Evolutionary conservation across 2,797 vertebrate genomes (phyloP), one percentile per base, ranked within the genome.

Genomic region (Eulemur mongoz): DNA sequence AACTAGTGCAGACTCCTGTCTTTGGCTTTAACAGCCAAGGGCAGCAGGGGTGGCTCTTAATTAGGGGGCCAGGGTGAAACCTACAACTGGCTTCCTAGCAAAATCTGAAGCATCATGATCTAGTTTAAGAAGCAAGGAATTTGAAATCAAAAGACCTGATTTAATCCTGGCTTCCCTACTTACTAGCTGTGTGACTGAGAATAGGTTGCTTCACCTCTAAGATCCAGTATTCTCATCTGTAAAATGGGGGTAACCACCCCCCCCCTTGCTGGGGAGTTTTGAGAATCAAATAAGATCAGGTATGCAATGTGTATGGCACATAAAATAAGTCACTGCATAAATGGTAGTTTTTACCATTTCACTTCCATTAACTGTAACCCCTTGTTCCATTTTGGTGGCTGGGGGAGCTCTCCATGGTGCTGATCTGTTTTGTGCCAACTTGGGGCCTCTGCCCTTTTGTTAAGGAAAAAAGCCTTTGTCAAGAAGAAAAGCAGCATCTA

Each of bases 371-470:
- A 63, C 45, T 32, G 75, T 15, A 52, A 50, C 14, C 27, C 7
- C 9, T 1, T 1, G 1, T 25, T n/a, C 10, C 48, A 32, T 1
- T 20, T 32, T 10, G 59, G 65, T 1, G 20, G 4, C 59, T 15
- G 4, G 3, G 35, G n/a, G 83, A 61, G 48, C 75, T 89, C 69
- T 94, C 69, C 32, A 0, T 35, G 86, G 82, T 90, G 40, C 86
- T 91, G 75, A 82, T 61, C 17, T 69, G 12, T n/a, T 54, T 57
- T 6, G 4, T 7, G 15, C 0, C 6, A 18, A 6, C 27, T 43
- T 0, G 0, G 4, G 43, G 7, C 13, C 25, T 75, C 38, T 32
- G 25, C 22, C 50, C 18, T 5, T 54, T 57, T 20, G 23, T 30
- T 15, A 27, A 72, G 57, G 7, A 43, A 45, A 43, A 23, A 45